These are phyloP conservation scores for Cataglyphis hispanica DNA, from an alignment of 1,140 invertebrate species.

Conservation along the genomic window DNA sequence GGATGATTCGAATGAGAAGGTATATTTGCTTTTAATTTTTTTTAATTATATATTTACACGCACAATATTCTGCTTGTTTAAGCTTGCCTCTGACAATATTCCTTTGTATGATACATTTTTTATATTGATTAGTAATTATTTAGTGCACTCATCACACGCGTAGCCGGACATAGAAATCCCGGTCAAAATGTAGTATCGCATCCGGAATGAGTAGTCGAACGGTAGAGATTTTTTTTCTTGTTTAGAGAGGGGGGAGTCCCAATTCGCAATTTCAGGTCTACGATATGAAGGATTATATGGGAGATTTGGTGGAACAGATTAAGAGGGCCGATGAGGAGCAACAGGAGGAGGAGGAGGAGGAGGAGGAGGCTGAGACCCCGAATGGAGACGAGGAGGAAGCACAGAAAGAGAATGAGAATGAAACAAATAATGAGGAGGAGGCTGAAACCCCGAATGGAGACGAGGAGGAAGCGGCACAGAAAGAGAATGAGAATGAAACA, in stretches of 20 bases:
- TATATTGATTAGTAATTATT: conserved; percentile 30
- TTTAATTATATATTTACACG: neutral
- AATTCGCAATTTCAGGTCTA: conserved; percentile 63
- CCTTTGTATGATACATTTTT: conserved; percentile 38
- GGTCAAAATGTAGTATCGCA: conserved; percentile 19
- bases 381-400: conserved; percentile 34
- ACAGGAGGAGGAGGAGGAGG: conserved; percentile 40
- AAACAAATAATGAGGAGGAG: conserved; percentile 2
- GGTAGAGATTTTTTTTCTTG: conserved; percentile 4
- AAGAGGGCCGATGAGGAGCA: conserved; percentile 66
- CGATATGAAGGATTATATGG: conserved; percentile 55
- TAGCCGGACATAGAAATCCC: conserved; percentile 42
- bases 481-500: conserved; percentile 58
- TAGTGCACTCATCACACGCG: conserved; percentile 10
- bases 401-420: conserved; percentile 65
- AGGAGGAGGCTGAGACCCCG: conserved; percentile 22
- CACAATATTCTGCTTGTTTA: conserved; percentile 18
- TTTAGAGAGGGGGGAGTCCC: conserved; percentile 47
- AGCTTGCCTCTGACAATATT: neutral
- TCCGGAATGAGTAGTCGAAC: conserved; percentile 8
- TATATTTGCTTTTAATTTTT: conserved; percentile 13
- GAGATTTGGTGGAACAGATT: conserved; percentile 73
- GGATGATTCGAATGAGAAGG: conserved; percentile 60
- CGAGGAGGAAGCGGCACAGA: conserved; percentile 26
- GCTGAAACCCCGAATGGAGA: neutral